phyloP scores from a whole-genome alignment of 2,797 vertebrate species.

The Gorsachius magnificus region DNA sequence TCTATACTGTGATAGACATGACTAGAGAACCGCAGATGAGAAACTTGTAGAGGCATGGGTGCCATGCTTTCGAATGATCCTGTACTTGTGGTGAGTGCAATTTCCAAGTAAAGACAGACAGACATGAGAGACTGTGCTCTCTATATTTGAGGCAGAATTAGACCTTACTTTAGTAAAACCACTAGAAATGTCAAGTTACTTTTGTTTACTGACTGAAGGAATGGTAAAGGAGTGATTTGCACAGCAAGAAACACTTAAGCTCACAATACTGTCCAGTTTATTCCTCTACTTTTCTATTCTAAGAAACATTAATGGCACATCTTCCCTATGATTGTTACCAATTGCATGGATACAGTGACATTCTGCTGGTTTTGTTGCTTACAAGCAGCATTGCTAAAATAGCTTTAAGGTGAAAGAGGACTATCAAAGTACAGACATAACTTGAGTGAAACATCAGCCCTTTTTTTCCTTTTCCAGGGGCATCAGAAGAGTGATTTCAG shows the following conservation, averaged over 20 bases:
- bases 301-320: neutral
- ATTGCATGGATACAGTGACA: neutral
- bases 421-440: neutral
- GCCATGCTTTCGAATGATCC: accelerated
- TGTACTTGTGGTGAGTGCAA: neutral
- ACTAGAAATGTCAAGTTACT: neutral
- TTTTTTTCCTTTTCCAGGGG: neutral
- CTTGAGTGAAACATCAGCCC: neutral
- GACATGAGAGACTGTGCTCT: neutral
- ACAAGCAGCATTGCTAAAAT: neutral
- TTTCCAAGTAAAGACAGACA: neutral
- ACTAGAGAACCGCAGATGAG: neutral
- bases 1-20: neutral
- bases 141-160: neutral
- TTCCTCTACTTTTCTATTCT: neutral
- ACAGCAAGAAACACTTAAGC: neutral
- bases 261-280: neutral
- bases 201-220: neutral
- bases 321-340: neutral
- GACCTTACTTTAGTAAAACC: neutral
- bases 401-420: neutral
- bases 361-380: neutral
- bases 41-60: neutral
- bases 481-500: neutral
- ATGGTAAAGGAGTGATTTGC: neutral